Evolutionary conservation across 2,113 vertebrate genomes (phyloP), one percentile per base, ranked within the genome.

Genomic region (Argyrosomus japonicus): DNA sequence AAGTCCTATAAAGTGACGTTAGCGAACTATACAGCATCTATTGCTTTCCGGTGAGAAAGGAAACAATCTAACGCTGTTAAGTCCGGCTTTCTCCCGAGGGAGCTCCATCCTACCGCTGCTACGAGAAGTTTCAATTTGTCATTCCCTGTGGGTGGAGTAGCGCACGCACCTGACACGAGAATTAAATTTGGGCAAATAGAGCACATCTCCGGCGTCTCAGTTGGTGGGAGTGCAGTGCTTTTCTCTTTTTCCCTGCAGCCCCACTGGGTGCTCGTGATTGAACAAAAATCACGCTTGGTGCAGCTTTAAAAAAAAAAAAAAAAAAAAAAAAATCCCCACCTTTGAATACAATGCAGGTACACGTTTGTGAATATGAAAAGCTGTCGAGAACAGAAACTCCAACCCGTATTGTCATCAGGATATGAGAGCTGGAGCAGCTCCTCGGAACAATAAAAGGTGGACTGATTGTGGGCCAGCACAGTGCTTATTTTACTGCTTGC

Each of bases 131-230:
- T 88, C 74, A 87, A 85, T 92, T 86, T 89, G 83, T 84, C 69
- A 62, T 82, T 85, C 88, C 85, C 86, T 67, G 77, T 89, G 88
- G 89, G 87, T 56, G 87, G 72, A 89, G 81, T 10, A 57, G 84
- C 73, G 80, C 50, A 54, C 86, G 79, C 84, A 92, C 87, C 89
- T 92, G 89, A 90, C 90, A 86, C 13, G 8, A 81, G 81, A 87
- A 90, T 91, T 82, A 90, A 73, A 91, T 91, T 86, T 91, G 78
- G 71, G 71, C 82, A 90, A 89, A 89, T 82, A 72, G 82, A 93
- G 84, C 84, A 76, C 75, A 84, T 84, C 78, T 85, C 68, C 7
- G 9, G 62, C 21, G 27, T 83, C 65, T 82, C 73, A 58, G 74
- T 50, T 27, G 58, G 70, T 65, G 58, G 61, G 11, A 32, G 10